Conservation (phyloP, 2,797 vertebrate species). For the Nothura maculosa region DNA sequence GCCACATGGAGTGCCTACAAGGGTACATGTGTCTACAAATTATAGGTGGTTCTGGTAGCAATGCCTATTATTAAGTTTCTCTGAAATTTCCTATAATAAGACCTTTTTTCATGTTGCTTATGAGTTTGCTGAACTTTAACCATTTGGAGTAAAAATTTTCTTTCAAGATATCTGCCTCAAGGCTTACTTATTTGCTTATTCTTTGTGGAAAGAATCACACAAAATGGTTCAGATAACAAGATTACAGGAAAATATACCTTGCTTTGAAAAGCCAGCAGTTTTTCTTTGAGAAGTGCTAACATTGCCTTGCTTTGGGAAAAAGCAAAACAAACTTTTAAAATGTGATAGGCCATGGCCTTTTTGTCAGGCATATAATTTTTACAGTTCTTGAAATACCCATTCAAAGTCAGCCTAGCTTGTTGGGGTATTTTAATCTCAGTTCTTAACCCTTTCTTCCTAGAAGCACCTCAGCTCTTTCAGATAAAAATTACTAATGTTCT, state of each 20-base stretch:
- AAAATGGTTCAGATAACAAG: neutral
- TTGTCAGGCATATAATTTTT: neutral
- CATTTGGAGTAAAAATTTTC: neutral
- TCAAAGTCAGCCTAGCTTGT: neutral
- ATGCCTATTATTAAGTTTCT: conserved; percentile 2
- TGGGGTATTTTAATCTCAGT: neutral
- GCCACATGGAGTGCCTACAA: neutral
- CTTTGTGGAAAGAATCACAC: neutral
- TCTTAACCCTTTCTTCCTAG: neutral
- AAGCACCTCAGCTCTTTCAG: neutral
- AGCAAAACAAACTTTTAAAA: neutral
- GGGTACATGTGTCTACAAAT: neutral
- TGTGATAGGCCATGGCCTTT: neutral
- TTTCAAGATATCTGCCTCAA: neutral
- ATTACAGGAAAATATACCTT: neutral
- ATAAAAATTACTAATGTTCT: neutral
- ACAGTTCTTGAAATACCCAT: neutral
- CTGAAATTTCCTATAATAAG: neutral
- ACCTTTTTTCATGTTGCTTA: neutral
- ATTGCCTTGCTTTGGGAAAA: neutral
- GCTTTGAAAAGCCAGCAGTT: neutral
- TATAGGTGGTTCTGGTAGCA: neutral
- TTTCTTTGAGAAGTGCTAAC: neutral
- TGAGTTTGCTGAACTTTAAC: conserved; percentile 1
- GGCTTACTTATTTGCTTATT: neutral